Percentiles rank a stretch among this genome's conserved stretches.
Conservation (phyloP, 2,113 vertebrate species). For the Podarcis raffonei region DNA sequence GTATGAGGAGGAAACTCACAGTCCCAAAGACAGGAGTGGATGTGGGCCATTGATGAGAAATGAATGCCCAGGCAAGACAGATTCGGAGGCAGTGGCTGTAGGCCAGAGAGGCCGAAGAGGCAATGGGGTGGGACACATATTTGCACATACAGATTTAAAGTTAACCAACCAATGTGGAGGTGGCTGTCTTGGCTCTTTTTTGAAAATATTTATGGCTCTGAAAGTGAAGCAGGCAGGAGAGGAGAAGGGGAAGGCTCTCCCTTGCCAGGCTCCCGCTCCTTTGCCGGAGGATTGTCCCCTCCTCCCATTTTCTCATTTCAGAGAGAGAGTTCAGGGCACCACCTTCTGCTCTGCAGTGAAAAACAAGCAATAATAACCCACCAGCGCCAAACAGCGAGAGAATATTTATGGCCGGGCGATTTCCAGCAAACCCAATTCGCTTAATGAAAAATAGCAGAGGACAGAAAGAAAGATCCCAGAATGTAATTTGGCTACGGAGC, state of each 20-base stretch:
- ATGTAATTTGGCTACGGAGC: constrained; percentile 5
- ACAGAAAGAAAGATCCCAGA: background rate
- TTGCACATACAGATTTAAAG: background rate
- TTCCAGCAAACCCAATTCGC: constrained; percentile 52
- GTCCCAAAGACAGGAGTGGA: background rate
- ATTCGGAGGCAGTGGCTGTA: background rate
- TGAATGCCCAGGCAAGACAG: background rate
- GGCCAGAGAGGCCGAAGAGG: background rate
- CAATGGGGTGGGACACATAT: background rate
- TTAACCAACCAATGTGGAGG: background rate
- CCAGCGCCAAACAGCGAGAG: background rate
- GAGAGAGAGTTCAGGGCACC: background rate
- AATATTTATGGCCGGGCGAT: constrained; percentile 31
- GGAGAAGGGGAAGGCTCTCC: background rate
- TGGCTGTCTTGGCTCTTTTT: background rate
- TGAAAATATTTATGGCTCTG: background rate
- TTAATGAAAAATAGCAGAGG: background rate
- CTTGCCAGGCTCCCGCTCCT: background rate
- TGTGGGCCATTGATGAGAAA: background rate
- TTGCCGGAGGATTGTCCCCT: background rate
- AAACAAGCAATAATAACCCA: background rate
- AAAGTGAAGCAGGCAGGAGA: background rate
- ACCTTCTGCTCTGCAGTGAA: constrained; percentile 4
- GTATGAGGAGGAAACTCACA: background rate
- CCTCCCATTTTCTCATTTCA: background rate